phyloP scores from a whole-genome alignment of 2,797 vertebrate genomes.

The Linurgus olivaceus region DNA sequence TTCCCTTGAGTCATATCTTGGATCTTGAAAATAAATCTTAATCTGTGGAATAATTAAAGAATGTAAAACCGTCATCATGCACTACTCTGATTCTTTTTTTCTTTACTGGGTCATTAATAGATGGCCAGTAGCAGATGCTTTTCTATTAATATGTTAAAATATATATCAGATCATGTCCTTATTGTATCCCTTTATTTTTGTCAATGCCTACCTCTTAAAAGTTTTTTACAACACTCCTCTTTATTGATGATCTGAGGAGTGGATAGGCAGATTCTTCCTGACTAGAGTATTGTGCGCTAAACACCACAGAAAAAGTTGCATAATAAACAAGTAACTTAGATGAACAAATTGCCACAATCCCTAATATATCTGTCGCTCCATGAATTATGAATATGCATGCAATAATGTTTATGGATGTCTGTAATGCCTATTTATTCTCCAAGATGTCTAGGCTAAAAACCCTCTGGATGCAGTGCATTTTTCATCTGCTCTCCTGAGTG shows the following conservation, averaged over 20 bases:
- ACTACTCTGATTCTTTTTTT: neutral
- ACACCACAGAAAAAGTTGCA: neutral
- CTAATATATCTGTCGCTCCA: neutral
- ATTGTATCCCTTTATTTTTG: neutral
- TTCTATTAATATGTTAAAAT: neutral
- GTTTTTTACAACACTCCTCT: neutral
- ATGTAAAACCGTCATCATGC: fast-evolving
- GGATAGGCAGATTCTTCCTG: neutral
- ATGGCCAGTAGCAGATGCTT: neutral
- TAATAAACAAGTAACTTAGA: neutral
- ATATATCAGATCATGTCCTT: neutral
- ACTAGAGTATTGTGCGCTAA: neutral
- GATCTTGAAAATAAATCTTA: neutral
- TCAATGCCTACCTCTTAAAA: neutral
- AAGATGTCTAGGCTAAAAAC: neutral
- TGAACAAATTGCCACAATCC: neutral
- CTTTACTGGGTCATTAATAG: neutral
- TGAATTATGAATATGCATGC: neutral
- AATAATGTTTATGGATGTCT: no score
- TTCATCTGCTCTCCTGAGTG: neutral
- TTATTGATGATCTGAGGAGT: neutral
- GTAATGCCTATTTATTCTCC: neutral
- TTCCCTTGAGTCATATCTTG: neutral
- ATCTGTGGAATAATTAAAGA: neutral
- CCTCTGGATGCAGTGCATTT: neutral